These are phyloP conservation scores for Triplophysa bombifrons DNA, from an alignment of 2,797 vertebrate genomes.

Conservation along the genomic window DNA sequence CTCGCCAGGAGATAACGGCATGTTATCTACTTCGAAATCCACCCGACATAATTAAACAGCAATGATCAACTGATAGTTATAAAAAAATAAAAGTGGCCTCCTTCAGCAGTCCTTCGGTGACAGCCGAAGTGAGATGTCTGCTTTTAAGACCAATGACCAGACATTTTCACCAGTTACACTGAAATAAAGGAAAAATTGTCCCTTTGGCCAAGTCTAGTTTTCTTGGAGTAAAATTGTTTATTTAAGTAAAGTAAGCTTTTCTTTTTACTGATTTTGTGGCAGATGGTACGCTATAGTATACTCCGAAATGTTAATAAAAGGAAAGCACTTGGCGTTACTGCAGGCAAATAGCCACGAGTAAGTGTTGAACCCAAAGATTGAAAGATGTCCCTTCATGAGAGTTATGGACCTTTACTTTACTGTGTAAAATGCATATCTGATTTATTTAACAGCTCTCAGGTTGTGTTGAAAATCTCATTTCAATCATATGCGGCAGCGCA, in stretches of 20 bases:
- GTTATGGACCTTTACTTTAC: slow-evolving; percentile 92
- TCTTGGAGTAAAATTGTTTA: background rate
- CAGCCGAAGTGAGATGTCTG: slow-evolving; percentile 56
- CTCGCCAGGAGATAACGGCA: slow-evolving; percentile 82
- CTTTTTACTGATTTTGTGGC: background rate
- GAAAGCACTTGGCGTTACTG: slow-evolving; percentile 27
- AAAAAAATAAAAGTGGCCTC: slow-evolving; percentile 66
- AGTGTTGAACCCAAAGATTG: slow-evolving; percentile 81
- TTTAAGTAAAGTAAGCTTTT: background rate
- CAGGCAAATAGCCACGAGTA: slow-evolving; percentile 70
- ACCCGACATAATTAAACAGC: slow-evolving; percentile 82
- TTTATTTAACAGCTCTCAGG: slow-evolving; percentile 85
- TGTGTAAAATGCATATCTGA: slow-evolving; percentile 88
- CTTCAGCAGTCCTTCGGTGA: slow-evolving; percentile 79
- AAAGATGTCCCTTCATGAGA: slow-evolving; percentile 88
- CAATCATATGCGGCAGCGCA: slow-evolving; percentile 94
- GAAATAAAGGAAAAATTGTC: slow-evolving; percentile 33
- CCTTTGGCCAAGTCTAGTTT: background rate
- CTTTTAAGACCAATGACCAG: slow-evolving; percentile 33
- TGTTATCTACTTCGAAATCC: slow-evolving; percentile 85
- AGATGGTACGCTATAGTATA: background rate
- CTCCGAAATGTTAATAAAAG: background rate
- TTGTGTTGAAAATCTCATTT: slow-evolving; percentile 92
- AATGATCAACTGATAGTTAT: slow-evolving; percentile 84
- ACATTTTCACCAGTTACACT: slow-evolving; percentile 40